These are phyloP conservation scores for Eurystomus glaucurus DNA, from an alignment of 2,797 vertebrate species.

Conservation along the genomic window DNA sequence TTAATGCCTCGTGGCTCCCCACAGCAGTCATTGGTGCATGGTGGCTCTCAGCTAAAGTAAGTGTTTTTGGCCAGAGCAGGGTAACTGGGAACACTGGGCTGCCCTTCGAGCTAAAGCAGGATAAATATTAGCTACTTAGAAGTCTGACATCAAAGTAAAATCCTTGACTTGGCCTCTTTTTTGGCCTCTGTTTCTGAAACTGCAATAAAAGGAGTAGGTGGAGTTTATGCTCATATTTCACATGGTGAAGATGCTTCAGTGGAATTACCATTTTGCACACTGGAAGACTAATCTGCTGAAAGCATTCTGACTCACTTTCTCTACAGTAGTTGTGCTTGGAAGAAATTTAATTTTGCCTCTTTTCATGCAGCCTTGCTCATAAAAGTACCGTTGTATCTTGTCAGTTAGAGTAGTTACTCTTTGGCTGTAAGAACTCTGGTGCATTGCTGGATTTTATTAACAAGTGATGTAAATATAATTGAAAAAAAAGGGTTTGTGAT, in stretches of 20 bases:
- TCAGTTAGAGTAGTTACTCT: not conserved
- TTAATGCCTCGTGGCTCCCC: not conserved
- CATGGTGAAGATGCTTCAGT: not conserved
- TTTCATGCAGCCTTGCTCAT: not conserved
- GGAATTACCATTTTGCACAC: not conserved
- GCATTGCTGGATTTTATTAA: not conserved
- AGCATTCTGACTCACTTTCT: not conserved
- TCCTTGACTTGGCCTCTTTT: not conserved
- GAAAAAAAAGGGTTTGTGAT: not conserved
- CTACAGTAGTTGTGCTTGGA: not conserved
- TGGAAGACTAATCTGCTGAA: not conserved
- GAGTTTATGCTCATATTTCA: not conserved
- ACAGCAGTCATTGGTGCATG: not conserved
- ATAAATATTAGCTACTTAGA: not conserved
- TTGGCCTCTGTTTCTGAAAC: not conserved
- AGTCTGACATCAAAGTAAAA: not conserved
- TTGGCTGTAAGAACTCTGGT: not conserved
- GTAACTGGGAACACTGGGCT: not conserved
- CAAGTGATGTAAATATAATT: not conserved
- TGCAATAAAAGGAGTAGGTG: not conserved
- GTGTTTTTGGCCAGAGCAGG: not conserved
- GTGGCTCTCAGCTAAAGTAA: not conserved
- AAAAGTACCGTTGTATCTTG: not conserved
- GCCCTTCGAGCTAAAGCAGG: not conserved
- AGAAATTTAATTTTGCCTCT: not conserved